Percentiles rank a stretch among this genome's conserved stretches.
These are phyloP conservation scores for Eulemur mongoz DNA, from an alignment of 2,797 vertebrate species.

Conservation along the genomic window DNA sequence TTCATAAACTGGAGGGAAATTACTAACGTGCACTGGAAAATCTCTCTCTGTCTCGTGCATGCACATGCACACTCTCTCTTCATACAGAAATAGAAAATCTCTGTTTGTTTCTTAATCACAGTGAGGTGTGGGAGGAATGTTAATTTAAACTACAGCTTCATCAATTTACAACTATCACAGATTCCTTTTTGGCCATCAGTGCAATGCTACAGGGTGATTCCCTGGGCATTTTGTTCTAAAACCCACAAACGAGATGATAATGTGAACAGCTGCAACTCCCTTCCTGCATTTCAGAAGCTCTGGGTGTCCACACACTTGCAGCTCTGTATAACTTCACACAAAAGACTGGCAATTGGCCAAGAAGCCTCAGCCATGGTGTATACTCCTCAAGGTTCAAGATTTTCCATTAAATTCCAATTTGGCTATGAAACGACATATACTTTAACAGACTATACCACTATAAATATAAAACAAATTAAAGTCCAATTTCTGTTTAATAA, in stretches of 20 bases:
- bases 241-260: neutral
- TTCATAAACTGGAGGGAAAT: neutral
- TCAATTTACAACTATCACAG: neutral
- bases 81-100: constrained; percentile 18
- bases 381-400: constrained; percentile 36
- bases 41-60: neutral
- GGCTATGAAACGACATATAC: neutral
- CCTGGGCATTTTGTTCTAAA: constrained; percentile 33
- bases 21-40: neutral
- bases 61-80: neutral
- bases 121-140: neutral
- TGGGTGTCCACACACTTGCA: constrained; percentile 38
- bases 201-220: neutral
- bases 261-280: constrained; percentile 56
- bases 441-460: neutral
- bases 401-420: constrained; percentile 56
- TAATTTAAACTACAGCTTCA: constrained; percentile 29
- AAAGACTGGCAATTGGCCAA: constrained; percentile 61
- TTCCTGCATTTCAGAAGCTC: constrained; percentile 55
- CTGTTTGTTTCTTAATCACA: constrained; percentile 6
- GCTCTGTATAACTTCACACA: constrained; percentile 56
- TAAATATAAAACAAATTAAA: constrained; percentile 58
- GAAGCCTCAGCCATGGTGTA: neutral
- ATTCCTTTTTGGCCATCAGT: neutral
- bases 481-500: constrained; percentile 52